phyloP scores from a whole-genome alignment of 2,113 vertebrate genomes.

The Burhinus bistriatus region DNA sequence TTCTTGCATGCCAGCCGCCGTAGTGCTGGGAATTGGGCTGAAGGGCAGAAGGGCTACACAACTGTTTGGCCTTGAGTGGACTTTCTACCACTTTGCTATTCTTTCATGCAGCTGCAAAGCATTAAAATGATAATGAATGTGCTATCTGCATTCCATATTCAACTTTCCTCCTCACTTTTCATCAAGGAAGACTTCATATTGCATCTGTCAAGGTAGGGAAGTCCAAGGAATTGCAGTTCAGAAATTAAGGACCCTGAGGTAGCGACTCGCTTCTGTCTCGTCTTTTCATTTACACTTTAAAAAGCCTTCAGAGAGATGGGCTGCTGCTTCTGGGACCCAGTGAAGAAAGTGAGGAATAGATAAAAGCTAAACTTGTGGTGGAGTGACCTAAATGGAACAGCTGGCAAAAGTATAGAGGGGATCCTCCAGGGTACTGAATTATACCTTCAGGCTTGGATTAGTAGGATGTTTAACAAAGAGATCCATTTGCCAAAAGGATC shows the following conservation, averaged over 20 bases:
- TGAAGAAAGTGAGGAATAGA: constrained; percentile 61
- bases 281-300: constrained; percentile 75
- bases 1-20: not conserved
- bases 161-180: constrained; percentile 60
- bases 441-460: constrained; percentile 65
- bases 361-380: constrained; percentile 62
- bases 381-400: constrained; percentile 55
- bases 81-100: not conserved
- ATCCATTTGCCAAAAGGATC: constrained; percentile 67
- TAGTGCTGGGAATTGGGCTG: not conserved
- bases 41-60: not conserved
- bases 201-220: constrained; percentile 67
- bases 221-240: constrained; percentile 67
- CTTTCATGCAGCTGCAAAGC: constrained; percentile 45
- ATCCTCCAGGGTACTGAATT: constrained; percentile 56
- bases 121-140: constrained; percentile 72
- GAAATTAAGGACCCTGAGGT: constrained; percentile 72
- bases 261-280: constrained; percentile 52
- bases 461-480: constrained; percentile 70
- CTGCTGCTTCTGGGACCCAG: constrained; percentile 39
- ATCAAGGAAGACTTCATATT: constrained; percentile 66
- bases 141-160: constrained; percentile 49
- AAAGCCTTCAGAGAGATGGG: constrained; percentile 54
- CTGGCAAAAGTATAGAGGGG: constrained; percentile 43
- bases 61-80: not conserved